phyloP scores from a whole-genome alignment of 1,140 invertebrate species.

The Drosophila neocordata region DNA sequence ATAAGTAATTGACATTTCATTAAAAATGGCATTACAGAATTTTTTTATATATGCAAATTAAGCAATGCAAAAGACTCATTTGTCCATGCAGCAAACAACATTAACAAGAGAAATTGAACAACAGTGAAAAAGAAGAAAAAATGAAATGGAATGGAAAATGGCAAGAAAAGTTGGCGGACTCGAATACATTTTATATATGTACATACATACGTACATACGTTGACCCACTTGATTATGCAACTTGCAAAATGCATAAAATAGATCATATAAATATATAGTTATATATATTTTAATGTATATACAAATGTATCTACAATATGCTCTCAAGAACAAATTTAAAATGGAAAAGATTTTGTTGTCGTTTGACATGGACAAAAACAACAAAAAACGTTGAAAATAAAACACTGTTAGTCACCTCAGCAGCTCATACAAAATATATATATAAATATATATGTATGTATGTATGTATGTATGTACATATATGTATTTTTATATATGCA shows the following conservation, averaged over 20 bases:
- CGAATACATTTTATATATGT: not conserved
- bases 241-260: slow-evolving; percentile 40
- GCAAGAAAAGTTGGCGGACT: not conserved
- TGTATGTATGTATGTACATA: slow-evolving; percentile 30
- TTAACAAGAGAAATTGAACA: not conserved
- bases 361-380: slow-evolving; percentile 40
- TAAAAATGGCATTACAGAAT: slow-evolving; percentile 1
- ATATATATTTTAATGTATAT: slow-evolving; percentile 17
- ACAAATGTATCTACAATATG: slow-evolving; percentile 13
- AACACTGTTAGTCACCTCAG: slow-evolving; percentile 56
- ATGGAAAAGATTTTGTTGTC: slow-evolving; percentile 70
- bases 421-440: slow-evolving; percentile 21
- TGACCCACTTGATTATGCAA: slow-evolving; percentile 46
- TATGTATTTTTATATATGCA: slow-evolving; percentile 18
- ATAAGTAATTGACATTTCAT: not conserved
- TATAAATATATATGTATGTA: slow-evolving; percentile 30
- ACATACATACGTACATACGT: too few relatives aligned
- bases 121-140: not conserved
- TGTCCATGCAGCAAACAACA: not conserved
- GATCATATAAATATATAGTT: slow-evolving; percentile 15
- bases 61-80: not conserved
- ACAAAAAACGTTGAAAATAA: slow-evolving; percentile 50
- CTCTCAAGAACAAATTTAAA: slow-evolving; percentile 49
- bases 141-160: slow-evolving; percentile 6
- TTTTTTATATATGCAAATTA: slow-evolving; percentile 8